Percentiles rank a stretch among this genome's conserved stretches.
Evolutionary conservation across 2,797 vertebrate genomes (phyloP).

Genomic region (Epinephelus awoara): DNA sequence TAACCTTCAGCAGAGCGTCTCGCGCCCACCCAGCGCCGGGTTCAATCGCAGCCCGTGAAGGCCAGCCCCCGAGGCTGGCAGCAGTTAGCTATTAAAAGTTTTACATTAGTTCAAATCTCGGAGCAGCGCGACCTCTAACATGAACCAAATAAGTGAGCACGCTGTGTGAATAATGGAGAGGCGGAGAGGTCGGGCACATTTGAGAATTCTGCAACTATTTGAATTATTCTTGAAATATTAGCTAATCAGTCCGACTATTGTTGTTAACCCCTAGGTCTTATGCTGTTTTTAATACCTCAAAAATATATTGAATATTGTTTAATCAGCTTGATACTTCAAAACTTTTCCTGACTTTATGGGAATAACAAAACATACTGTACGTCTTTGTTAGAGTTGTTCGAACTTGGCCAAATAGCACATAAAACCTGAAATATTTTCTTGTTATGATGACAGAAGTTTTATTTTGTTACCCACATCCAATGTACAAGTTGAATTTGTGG

Average conservation of each 20-base stretch:
- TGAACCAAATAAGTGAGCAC: constrained; percentile 6
- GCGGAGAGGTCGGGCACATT: background rate
- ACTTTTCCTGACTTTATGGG: background rate
- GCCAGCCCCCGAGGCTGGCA: constrained; percentile 26
- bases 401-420: background rate
- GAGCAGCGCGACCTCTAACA: constrained; percentile 30
- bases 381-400: background rate
- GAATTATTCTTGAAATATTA: background rate
- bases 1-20: constrained; percentile 42
- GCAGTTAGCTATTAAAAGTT: constrained; percentile 58
- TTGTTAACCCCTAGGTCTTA: background rate
- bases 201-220: background rate
- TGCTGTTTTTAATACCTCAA: background rate
- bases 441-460: background rate
- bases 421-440: background rate
- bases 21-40: background rate
- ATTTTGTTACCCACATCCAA: background rate
- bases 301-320: background rate
- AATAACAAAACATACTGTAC: background rate
- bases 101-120: constrained; percentile 31
- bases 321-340: background rate
- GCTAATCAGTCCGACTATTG: background rate
- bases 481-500: background rate
- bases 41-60: constrained; percentile 43
- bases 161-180: constrained; percentile 32